phyloP scores from a whole-genome alignment of 2,888 invertebrate species.

The Drosophila putrida region DNA sequence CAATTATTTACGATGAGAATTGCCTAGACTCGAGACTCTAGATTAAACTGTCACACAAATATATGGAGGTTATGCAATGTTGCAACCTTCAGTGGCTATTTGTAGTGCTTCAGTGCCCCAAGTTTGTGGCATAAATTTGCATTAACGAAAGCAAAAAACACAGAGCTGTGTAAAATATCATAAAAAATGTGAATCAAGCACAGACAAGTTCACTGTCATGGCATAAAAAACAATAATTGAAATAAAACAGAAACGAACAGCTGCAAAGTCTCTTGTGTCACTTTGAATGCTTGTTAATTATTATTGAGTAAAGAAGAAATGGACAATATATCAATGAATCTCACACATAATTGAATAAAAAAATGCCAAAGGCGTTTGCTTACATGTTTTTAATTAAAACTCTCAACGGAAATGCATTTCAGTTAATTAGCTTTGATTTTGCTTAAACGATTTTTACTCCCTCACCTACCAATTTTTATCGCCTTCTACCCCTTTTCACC shows the following conservation, averaged over 20 bases:
- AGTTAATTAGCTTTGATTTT: conserved; percentile 34
- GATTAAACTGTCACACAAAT: conserved; percentile 15
- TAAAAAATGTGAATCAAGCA: conserved; percentile 34
- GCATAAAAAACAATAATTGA: conserved; percentile 20
- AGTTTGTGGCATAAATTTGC: conserved; percentile 62
- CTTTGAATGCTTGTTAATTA: no score
- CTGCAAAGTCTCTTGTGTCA: not conserved
- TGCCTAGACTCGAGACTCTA: conserved; percentile 9
- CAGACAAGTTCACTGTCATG: conserved; percentile 54
- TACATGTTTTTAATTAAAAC: conserved; percentile 28
- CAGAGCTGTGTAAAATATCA: conserved; percentile 26
- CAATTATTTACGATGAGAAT: conserved; percentile 15
- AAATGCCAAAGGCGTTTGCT: not conserved
- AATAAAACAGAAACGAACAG: not conserved
- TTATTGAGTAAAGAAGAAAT: no score
- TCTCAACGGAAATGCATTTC: conserved; percentile 15
- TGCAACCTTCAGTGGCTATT: conserved; percentile 41
- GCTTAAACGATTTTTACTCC: conserved; percentile 1
- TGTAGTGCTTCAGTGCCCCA: conserved; percentile 45
- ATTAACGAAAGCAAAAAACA: conserved; percentile 45
- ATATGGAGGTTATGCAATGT: conserved; percentile 31
- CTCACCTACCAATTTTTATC: not conserved
- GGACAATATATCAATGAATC: no score
- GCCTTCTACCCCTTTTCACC: not conserved
- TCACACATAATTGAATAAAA: no score